Percentiles rank a stretch among this genome's conserved stretches.
Evolutionary conservation across 2,113 vertebrate genomes (phyloP).

Genomic region (Apodemus sylvaticus): DNA sequence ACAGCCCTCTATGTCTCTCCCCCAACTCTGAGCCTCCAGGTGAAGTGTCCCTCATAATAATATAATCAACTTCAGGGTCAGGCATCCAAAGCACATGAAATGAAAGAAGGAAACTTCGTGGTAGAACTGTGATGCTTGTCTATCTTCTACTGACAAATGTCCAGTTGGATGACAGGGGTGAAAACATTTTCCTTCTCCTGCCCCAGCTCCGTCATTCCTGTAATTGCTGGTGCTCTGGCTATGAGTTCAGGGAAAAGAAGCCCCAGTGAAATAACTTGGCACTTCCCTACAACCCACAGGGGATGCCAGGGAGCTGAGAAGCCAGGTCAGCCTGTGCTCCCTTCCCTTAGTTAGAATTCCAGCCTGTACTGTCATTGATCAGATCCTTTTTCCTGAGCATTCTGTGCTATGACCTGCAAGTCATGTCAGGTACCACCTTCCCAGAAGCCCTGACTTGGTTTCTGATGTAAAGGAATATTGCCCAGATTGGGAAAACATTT

Average conservation of each 20-base stretch:
- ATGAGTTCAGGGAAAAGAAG: constrained; percentile 53
- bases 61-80: constrained; percentile 34
- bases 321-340: not conserved
- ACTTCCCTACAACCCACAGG: not conserved
- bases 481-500: constrained; percentile 69
- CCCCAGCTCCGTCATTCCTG: not conserved
- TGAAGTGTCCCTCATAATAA: not conserved
- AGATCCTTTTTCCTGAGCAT: constrained; percentile 26
- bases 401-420: constrained; percentile 63
- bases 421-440: constrained; percentile 18
- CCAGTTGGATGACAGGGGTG: not conserved
- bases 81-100: not conserved
- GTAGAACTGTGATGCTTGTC: not conserved
- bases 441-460: constrained; percentile 54
- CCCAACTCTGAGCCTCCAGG: too few relatives aligned
- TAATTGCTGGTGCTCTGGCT: constrained; percentile 35
- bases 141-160: constrained; percentile 31
- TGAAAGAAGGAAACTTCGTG: not conserved
- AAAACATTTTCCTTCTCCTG: constrained; percentile 52
- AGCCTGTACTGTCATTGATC: not conserved
- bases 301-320: not conserved
- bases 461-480: constrained; percentile 52
- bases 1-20: not conserved
- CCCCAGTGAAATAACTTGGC: constrained; percentile 33
- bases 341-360: constrained; percentile 35